Evolutionary conservation across 2,113 vertebrate species (phyloP).

Genomic region (Oophaga pumilio): DNA sequence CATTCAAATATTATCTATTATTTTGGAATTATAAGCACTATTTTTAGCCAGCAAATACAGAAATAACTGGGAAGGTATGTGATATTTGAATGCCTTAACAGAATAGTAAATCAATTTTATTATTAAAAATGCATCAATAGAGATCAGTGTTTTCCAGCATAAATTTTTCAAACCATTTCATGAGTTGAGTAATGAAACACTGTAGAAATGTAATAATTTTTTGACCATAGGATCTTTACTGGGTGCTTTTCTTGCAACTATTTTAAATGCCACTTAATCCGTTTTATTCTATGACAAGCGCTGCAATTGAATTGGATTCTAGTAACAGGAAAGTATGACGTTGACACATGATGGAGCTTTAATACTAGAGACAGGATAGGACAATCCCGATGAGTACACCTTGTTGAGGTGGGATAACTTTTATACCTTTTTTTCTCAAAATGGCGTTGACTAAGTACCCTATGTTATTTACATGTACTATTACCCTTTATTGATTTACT

Average conservation of each 20-base stretch:
- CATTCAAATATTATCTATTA: constrained; percentile 13
- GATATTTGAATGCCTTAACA: constrained; percentile 19
- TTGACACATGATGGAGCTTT: too few species aligned
- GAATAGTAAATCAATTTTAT: constrained; percentile 38
- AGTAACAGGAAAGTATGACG: background rate
- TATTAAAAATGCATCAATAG: constrained; percentile 40
- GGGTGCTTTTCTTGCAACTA: constrained; percentile 47
- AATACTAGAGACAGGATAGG: too few species aligned
- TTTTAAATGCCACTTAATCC: constrained; percentile 39
- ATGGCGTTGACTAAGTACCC: too few species aligned
- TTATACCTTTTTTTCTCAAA: too few species aligned
- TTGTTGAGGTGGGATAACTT: too few species aligned
- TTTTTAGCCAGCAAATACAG: background rate
- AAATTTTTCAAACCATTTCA: constrained; percentile 43
- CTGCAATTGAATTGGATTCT: constrained; percentile 8
- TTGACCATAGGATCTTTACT: constrained; percentile 19
- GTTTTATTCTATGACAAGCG: constrained; percentile 20
- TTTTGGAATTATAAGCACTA: background rate
- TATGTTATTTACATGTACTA: too few species aligned
- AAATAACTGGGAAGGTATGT: background rate
- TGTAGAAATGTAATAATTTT: constrained; percentile 47
- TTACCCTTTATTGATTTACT: too few species aligned
- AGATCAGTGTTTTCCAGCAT: constrained; percentile 52
- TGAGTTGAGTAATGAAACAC: constrained; percentile 30
- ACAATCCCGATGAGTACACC: too few species aligned